phyloP scores from a whole-genome alignment of 2,888 invertebrate genomes.

The Ganaspis brasiliensis region DNA sequence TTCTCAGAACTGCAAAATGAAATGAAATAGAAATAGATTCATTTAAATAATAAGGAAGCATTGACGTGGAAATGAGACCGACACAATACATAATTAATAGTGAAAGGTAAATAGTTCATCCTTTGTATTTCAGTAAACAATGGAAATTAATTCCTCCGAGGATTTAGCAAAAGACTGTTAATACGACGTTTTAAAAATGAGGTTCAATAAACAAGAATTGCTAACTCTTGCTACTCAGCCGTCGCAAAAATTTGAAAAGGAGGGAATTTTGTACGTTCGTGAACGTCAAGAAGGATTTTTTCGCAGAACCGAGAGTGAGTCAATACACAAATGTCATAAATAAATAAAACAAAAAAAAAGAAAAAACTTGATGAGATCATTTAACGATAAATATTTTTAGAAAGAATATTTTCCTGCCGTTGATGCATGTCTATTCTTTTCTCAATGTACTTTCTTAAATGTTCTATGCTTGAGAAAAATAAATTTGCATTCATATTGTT shows the following conservation, averaged over 20 bases:
- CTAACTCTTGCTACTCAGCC: constrained; percentile 92
- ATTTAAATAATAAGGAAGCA: constrained; percentile 33
- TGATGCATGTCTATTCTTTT: constrained; percentile 11
- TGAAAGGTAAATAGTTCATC: constrained; percentile 38
- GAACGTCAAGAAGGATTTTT: constrained; percentile 96
- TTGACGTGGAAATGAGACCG: background rate
- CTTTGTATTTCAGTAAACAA: constrained; percentile 36
- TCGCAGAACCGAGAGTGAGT: constrained; percentile 94
- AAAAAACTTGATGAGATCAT: background rate
- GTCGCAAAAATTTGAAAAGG: constrained; percentile 94
- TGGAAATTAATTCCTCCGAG: constrained; percentile 36
- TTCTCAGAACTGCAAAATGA: background rate
- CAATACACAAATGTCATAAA: constrained; percentile 36
- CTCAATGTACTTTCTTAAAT: constrained; percentile 12
- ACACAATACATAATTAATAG: constrained; percentile 29
- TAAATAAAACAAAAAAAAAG: background rate
- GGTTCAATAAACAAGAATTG: constrained; percentile 95
- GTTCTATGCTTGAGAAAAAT: constrained; percentile 11
- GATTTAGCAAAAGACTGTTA: constrained; percentile 21
- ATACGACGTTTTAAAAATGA: constrained; percentile 83
- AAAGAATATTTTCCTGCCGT: constrained; percentile 6
- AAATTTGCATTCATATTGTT: constrained; percentile 9
- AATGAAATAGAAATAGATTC: background rate
- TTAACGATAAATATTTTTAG: constrained; percentile 10
- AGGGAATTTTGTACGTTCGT: constrained; percentile 92